phyloP scores from a whole-genome alignment of 37 sponge, comb jelly and placozoan species.

The Lycopodina hypogea region DNA sequence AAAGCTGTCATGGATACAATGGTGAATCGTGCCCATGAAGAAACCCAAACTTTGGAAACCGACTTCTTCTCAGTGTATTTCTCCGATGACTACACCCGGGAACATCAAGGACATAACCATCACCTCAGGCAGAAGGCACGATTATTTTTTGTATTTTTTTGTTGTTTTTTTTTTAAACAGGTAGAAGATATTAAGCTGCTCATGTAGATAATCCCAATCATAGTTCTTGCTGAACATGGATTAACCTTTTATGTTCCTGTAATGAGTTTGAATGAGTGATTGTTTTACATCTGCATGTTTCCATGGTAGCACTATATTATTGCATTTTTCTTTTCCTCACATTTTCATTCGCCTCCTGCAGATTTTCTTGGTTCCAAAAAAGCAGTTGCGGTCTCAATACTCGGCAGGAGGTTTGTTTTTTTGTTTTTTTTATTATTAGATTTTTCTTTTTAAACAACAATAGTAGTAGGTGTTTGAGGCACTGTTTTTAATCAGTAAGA shows the following conservation, averaged over 20 bases:
- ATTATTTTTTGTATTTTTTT: neutral
- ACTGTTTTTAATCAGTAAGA: no score
- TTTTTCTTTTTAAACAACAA: no score
- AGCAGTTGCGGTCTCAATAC: constrained; percentile 3
- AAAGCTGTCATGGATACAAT: constrained; percentile 29
- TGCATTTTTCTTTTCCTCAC: no score
- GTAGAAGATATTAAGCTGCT: no score
- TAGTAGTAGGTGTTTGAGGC: no score
- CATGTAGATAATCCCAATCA: no score
- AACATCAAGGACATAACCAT: neutral
- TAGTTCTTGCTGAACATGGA: no score
- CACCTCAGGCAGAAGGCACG: constrained; percentile 50
- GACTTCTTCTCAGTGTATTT: constrained; percentile 72
- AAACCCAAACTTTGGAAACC: constrained; percentile 49
- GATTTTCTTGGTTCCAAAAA: neutral
- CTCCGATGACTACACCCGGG: constrained; percentile 15
- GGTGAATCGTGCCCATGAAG: constrained; percentile 26
- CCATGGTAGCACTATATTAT: no score
- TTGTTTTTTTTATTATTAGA: neutral
- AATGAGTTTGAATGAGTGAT: no score
- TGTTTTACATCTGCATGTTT: no score
- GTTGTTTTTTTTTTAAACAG: no score
- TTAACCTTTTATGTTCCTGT: no score
- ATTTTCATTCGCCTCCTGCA: neutral
- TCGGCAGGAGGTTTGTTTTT: neutral